Conservation (phyloP, 2,797 vertebrate genomes). For the Cottoperca gobio region DNA sequence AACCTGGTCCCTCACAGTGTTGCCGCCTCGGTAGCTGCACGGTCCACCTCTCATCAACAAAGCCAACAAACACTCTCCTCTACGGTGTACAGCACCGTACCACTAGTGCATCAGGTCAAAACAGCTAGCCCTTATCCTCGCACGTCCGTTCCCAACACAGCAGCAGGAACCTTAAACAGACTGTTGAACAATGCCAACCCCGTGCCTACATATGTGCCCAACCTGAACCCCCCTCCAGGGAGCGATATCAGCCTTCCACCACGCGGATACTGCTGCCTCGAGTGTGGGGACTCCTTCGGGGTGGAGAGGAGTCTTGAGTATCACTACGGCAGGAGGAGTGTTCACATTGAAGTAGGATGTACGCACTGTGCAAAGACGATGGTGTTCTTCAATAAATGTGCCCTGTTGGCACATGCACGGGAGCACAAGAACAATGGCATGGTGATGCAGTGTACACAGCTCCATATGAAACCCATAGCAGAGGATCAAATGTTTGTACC, state of each 20-base stretch:
- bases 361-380: conserved; percentile 92
- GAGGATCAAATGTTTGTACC: conserved; percentile 92
- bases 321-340: conserved; percentile 92
- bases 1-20: conserved; percentile 97
- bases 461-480: conserved; percentile 94
- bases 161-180: conserved; percentile 91
- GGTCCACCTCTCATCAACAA: conserved; percentile 84
- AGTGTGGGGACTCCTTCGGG: conserved; percentile 96
- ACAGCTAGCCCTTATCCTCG: conserved; percentile 81
- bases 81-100: conserved; percentile 88
- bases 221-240: conserved; percentile 91
- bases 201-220: conserved; percentile 92
- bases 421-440: conserved; percentile 94
- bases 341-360: conserved; percentile 96
- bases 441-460: conserved; percentile 97
- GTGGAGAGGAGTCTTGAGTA: conserved; percentile 93
- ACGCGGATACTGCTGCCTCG: conserved; percentile 93
- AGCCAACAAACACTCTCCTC: conserved; percentile 84
- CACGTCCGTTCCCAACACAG: conserved; percentile 69
- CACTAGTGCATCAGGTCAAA: conserved; percentile 95
- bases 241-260: conserved; percentile 90
- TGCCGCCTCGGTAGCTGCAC: conserved; percentile 90
- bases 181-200: conserved; percentile 92
- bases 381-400: conserved; percentile 97
- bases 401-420: conserved; percentile 93